Base-by-base conservation (phyloP, 2,888 invertebrate species). In the Cephus pulcher region DNA sequence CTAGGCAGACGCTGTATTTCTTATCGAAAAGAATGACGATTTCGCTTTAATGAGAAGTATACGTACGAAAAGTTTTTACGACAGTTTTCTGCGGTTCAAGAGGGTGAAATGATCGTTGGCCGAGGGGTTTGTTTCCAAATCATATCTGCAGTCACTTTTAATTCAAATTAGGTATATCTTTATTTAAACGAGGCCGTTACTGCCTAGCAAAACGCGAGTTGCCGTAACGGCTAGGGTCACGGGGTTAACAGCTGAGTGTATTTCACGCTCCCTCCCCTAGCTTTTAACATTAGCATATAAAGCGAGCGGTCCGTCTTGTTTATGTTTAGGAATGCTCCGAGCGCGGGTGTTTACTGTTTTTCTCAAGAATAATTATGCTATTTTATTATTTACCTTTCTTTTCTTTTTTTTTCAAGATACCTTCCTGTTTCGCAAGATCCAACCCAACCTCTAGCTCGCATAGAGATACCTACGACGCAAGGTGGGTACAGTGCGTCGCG, bases 281-380 rank as follows among this genome's bases (percentile, higher is more conserved):
- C 80, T 81, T 83, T 82, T 83, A 83, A 83, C 82, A 89, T 89
- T 89, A 89, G 88, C 89, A 89, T 89, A 89, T 89, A 89, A 88
- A 89, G 86, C 86, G 88, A 88, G 87, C 83, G 83, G 85, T 88
- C 83, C 83, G 86, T 86, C 87, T 88, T 87, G 86, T 89, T 89
- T 86, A 84, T 83, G 83, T 87, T 86, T 82, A 83, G 84, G 81
- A 86, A 83, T 82, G 77, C 78, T 83, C 76, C 80, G 56, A 40
- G 71, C 34, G 34, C 69, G 73, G 75, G 80, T 79, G 82, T 82
- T 83, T 82, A 82, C 75, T 34, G 71, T 69, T 74, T 75, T 34
- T 71, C 34, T 69, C 70, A 35, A 69, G 76, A 81, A 81, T 81
- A 80, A 80, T 80, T 79, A 71, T 77, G 75, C 74, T 30, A 70